Conservation (phyloP, 1,140 invertebrate genomes). For the Ceratina japonica region DNA sequence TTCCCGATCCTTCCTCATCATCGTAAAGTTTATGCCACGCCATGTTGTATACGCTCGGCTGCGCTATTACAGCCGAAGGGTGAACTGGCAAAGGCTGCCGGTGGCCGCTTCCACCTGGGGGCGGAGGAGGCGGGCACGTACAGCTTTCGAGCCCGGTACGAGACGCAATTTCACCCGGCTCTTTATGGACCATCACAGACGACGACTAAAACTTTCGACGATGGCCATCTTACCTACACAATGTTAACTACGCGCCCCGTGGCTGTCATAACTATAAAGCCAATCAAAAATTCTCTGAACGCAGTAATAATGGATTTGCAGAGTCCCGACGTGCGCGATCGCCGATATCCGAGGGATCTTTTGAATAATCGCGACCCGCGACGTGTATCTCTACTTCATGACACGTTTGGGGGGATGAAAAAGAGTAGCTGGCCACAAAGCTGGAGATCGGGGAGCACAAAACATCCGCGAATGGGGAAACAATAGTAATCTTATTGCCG, state of each 20-base stretch:
- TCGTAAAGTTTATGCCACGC: slow-evolving; percentile 56
- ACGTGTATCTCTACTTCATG: too few species aligned
- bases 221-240: slow-evolving; percentile 22
- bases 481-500: slow-evolving; percentile 53
- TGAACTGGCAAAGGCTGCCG: slow-evolving; percentile 11
- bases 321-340: too few species aligned
- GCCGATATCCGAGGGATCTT: too few species aligned
- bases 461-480: slow-evolving; percentile 35
- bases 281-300: too few species aligned
- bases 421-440: too few species aligned
- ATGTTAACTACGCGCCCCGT: slow-evolving; percentile 19
- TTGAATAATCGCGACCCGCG: too few species aligned
- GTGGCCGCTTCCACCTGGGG: background rate
- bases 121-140: slow-evolving; percentile 10
- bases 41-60: slow-evolving; percentile 39
- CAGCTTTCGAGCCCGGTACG: slow-evolving; percentile 19
- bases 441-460: slow-evolving; percentile 18
- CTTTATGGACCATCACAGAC: slow-evolving; percentile 55
- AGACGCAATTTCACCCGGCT: slow-evolving; percentile 49
- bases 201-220: slow-evolving; percentile 49
- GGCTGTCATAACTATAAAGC: too few species aligned
- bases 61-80: slow-evolving; percentile 42
- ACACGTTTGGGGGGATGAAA: background rate
- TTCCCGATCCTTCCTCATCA: slow-evolving; percentile 50
- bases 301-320: too few species aligned